These are phyloP conservation scores for Andrena haemorrhoa DNA, from an alignment of 2,888 invertebrate genomes.

Conservation along the genomic window DNA sequence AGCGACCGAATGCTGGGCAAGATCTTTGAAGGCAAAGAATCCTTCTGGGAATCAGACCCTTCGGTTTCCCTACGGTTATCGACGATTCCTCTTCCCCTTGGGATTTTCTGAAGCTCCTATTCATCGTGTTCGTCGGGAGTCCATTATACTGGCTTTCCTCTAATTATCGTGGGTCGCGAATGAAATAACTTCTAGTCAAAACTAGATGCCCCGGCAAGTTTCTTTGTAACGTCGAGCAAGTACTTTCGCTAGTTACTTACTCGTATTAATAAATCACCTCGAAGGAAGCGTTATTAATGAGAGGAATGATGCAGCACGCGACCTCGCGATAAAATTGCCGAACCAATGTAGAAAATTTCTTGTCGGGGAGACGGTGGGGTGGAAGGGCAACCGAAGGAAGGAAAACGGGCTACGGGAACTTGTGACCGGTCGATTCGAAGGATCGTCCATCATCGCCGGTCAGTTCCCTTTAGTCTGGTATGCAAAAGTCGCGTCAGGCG, in stretches of 20 bases:
- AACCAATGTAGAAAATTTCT: slow-evolving; percentile 58
- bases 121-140: no score
- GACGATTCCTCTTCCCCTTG: not conserved
- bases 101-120: no score
- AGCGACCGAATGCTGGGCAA: not conserved
- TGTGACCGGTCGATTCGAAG: slow-evolving; percentile 55
- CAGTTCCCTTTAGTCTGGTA: slow-evolving; percentile 55
- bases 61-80: not conserved
- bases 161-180: no score
- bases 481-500: slow-evolving; percentile 43
- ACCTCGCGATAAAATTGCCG: slow-evolving; percentile 6
- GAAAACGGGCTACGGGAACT: slow-evolving; percentile 46
- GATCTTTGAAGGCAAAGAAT: not conserved
- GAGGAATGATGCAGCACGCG: slow-evolving; percentile 2
- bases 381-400: not conserved
- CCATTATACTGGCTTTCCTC: no score
- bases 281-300: slow-evolving; percentile 44
- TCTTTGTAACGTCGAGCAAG: not conserved
- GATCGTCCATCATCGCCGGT: slow-evolving; percentile 68
- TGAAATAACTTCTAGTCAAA: not conserved
- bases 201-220: not conserved
- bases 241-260: slow-evolving; percentile 17
- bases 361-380: not conserved
- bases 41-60: not conserved
- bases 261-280: slow-evolving; percentile 33